Evolutionary conservation across 1,140 invertebrate species (phyloP), one percentile per base, ranked within the genome.

Genomic region (Drosophila tristis): DNA sequence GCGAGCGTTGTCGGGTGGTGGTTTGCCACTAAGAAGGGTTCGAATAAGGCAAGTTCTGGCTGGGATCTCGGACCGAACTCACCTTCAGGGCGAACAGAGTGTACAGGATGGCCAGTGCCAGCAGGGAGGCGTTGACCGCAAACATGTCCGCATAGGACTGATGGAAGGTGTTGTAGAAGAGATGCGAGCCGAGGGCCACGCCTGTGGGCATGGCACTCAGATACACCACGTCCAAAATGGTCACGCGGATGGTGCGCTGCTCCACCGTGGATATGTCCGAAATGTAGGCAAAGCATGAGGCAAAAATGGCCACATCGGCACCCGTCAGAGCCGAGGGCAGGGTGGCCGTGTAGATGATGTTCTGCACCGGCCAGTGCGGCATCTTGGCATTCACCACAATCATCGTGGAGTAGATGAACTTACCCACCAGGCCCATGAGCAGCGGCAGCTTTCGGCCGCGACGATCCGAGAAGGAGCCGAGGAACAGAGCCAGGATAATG

Each of bases 391-490:
- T 96, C 0, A 96, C 91, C 1, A 95, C 93, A 2, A 96, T 92
- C 94, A 96, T 95, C 0, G 93, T 60, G 0, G 96, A 96, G 76
- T 95, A 97, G 71, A 95, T 94, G 3, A 96, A 92, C 92, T 96
- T 96, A 9, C 96, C 96, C 4, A 94, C 60, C 2, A 97, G 81
- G 0, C 96, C 96, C 9, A 95, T 91, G 0, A 96, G 76, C 1
- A 97, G 73, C 0, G 96, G 94, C 4, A 95, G 58, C 72, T 92
- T 92, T 20, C 95, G 91, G 1, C 95, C 95, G 2, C 93, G 92
- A 31, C 93, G 94, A 82, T 97, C 96, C 43, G 95, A 96, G 93
- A 96, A 97, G 11, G 96, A 94, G 0, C 96, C 96, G 16, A 96
- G 92, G 85, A 96, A 96, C 29, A 96, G 92, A 0, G 96, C 95